Percentiles rank a stretch among this genome's conserved stretches.
These are phyloP conservation scores for Philereme vetulata DNA, from an alignment of 2,888 invertebrate species.

Conservation along the genomic window DNA sequence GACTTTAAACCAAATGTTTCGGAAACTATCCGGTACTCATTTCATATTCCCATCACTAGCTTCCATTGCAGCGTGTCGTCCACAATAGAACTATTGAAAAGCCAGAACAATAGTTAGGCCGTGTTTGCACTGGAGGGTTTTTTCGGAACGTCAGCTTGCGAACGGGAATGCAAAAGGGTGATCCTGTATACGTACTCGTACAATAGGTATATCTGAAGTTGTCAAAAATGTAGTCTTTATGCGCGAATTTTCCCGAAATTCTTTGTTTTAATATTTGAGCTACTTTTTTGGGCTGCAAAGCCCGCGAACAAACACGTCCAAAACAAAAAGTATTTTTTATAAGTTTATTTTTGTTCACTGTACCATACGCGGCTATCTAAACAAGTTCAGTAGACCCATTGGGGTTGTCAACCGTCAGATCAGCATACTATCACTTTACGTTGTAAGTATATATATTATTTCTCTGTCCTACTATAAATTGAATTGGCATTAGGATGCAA, in stretches of 20 bases:
- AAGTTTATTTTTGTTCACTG: no score
- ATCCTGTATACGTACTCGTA: slow-evolving; percentile 19
- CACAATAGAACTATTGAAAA: slow-evolving; percentile 65
- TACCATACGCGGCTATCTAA: no score
- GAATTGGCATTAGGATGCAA: no score
- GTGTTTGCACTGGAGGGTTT: slow-evolving; percentile 59
- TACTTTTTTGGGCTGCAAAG: slow-evolving; percentile 3
- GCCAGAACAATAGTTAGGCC: slow-evolving; percentile 64
- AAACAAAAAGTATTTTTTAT: no score
- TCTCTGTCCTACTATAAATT: no score
- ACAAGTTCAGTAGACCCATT: no score
- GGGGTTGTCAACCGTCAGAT: no score
- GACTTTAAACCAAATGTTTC: background rate
- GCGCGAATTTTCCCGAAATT: slow-evolving; percentile 7
- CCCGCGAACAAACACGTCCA: background rate
- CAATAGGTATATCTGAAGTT: slow-evolving; percentile 11
- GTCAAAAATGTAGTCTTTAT: slow-evolving; percentile 28
- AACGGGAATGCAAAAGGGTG: slow-evolving; percentile 33
- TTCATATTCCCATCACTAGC: slow-evolving; percentile 34
- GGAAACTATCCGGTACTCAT: background rate
- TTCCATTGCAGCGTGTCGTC: slow-evolving; percentile 34
- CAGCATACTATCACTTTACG: no score
- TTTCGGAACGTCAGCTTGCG: slow-evolving; percentile 41
- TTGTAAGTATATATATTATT: no score
- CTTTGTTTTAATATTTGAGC: slow-evolving; percentile 17